Conservation (phyloP, 1,140 invertebrate species). For the Drosophila gunungcola region DNA sequence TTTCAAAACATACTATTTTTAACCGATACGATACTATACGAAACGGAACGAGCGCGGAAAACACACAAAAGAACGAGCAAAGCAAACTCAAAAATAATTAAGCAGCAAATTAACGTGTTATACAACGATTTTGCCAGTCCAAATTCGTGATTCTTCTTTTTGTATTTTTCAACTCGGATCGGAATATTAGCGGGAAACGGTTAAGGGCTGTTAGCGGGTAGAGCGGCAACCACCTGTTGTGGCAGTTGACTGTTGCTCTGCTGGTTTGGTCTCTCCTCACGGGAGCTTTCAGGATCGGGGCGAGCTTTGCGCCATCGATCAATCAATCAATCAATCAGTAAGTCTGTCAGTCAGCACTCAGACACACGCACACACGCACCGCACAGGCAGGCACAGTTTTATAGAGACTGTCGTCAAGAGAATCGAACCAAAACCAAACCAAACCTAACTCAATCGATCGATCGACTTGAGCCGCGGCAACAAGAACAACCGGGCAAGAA, state of each 20-base stretch:
- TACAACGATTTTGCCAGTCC: conserved; percentile 63
- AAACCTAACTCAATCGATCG: background rate
- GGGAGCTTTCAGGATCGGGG: conserved; percentile 37
- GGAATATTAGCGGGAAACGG: conserved; percentile 17
- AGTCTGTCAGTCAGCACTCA: conserved; percentile 17
- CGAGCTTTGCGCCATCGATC: conserved; percentile 7
- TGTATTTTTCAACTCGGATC: conserved; percentile 4
- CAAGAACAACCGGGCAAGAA: conserved; percentile 28
- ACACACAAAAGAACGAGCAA: conserved; percentile 63
- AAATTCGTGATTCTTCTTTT: conserved; percentile 5
- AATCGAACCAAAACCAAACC: conserved; percentile 19
- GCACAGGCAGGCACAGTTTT: conserved; percentile 9
- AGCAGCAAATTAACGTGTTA: conserved; percentile 82
- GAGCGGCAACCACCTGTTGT: conserved; percentile 35
- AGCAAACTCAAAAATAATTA: conserved; percentile 74
- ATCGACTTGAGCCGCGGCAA: conserved; percentile 5
- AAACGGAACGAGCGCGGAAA: conserved; percentile 48
- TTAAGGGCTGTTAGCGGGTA: conserved; percentile 4
- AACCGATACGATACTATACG: conserved; percentile 74
- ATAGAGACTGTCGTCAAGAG: conserved; percentile 9
- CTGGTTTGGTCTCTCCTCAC: conserved; percentile 2
- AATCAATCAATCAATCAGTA: conserved; percentile 22
- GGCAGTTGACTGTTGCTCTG: conserved; percentile 4
- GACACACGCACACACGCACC: conserved; percentile 25
- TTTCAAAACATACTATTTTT: conserved; percentile 82